Evolutionary conservation across 2,888 invertebrate species (phyloP), one percentile per base, ranked within the genome.

Genomic region (Muschampia plurimacula): DNA sequence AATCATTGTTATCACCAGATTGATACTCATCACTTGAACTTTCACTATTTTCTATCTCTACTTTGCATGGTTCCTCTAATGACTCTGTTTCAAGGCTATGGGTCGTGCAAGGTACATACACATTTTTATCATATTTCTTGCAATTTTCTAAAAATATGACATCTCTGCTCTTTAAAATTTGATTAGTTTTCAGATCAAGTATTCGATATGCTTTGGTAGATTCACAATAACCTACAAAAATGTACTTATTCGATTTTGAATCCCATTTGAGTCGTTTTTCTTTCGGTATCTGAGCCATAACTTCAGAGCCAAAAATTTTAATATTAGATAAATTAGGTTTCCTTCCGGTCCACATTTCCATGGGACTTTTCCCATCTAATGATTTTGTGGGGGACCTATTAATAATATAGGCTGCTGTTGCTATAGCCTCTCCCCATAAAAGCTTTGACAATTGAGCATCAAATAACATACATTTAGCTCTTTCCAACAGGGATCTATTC

Each of bases 401-500:
- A n/a, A 69, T 10, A n/a, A 69, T 22, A 55, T 69, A 64, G 1
- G 63, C 63, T 10, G 69, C 69, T 5, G 63, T 69, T 12, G 63
- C 63, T 4, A 69, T 2, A 10, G 63, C 69, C 13, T 69, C 69
- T 13, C 52, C 69, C 69, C 69, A 69, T 2, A 41, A 55, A 0
- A 10, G 13, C 15, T 69, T 69, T 15, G 9, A 9, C 2, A 63
- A 13, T 0, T 28, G 2, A 52, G 69, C 63, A 55, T 69, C 22
- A 41, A 69, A 69, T 12, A 69, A 13, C 63, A 69, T 65, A 28
- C 74, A 74, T n/a, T 72, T 77, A 2, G 79, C 78, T 10, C 75
- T 59, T 65, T 78, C 78, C 9, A 77, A 76, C 6, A 77, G 59
- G 2, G 77, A 75, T 12, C 78, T 60, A 62, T 77, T 79, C 74